Evolutionary conservation across 2,888 invertebrate genomes (phyloP), one percentile per base, ranked within the genome.

Genomic region (Scaptomyza caliginosa): DNA sequence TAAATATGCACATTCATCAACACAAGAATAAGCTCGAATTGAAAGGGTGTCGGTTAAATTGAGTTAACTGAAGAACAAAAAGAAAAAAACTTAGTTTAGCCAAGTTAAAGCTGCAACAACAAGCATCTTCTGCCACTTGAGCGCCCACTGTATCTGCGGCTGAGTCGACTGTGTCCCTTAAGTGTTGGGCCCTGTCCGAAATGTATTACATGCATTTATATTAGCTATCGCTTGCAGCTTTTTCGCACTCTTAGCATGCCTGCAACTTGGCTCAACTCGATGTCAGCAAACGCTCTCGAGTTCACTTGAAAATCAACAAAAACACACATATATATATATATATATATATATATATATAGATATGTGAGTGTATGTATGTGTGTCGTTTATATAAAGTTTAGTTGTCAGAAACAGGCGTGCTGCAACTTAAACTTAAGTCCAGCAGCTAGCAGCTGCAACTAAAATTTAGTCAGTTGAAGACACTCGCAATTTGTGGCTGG

Each of bases 191-290:
- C 36, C 55, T 43, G 65, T 39, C 50, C 48, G 30, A 59, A 82
- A 81, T 79, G 74, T 59, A 78, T 85, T 74, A 63, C 70, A 62
- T 63, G 64, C 81, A 81, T 80, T 86, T 84, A 67, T 81, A 84
- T 84, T 80, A 71, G 86, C 77, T 42, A 71, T 70, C 67, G 77
- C 51, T 49, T 65, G 80, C 79, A 80, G 65, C 19, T 39, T 46
- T 36, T 16, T 16, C 32, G 36, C 42, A 19, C 43, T 51, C 30
- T 28, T 34, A 30, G 30, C 32, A 13, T 30, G 32, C 32, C 64
- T 43, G 8, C 32, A 38, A 16, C 49, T 40, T 43, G 36, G 43
- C 46, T 57, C 43, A 48, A 42, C 49, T 49, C 36, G 65, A 58
- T 66, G 65, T 79, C 60, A 67, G 49, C 67, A 59, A 57, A 17